These are phyloP conservation scores for Sesamia inferens DNA, from an alignment of 2,888 invertebrate species.

Conservation along the genomic window DNA sequence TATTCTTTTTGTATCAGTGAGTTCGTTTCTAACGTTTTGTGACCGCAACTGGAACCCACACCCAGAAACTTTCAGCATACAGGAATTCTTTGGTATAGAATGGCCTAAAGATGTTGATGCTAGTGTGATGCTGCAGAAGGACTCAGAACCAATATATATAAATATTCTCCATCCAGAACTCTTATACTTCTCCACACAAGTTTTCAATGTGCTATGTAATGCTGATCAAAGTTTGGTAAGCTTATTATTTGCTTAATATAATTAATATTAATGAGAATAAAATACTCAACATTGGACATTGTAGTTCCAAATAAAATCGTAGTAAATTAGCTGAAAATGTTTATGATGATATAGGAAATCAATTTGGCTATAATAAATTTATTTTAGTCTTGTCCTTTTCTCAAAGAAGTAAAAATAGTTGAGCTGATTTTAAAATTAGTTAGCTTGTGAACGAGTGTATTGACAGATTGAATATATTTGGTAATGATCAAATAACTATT, in stretches of 20 bases:
- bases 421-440: no score
- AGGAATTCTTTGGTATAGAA: conserved; percentile 79
- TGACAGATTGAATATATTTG: no score
- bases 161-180: conserved; percentile 91
- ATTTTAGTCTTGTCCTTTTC: no score
- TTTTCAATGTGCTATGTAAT: conserved; percentile 78
- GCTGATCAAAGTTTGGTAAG: conserved; percentile 82
- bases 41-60: conserved; percentile 96
- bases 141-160: conserved; percentile 92
- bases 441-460: no score
- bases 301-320: neutral
- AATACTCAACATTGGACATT: conserved; percentile 5
- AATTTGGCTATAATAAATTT: no score
- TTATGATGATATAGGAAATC: neutral
- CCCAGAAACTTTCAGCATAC: conserved; percentile 80
- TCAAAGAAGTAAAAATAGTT: no score
- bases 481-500: no score
- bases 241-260: conserved; percentile 6
- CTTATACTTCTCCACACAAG: conserved; percentile 81
- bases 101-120: conserved; percentile 86
- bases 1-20: conserved; percentile 90
- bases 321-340: neutral
- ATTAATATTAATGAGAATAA: conserved; percentile 5
- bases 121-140: conserved; percentile 83
- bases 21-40: conserved; percentile 93